phyloP scores from a whole-genome alignment of 2,113 vertebrate species.

The Microcebus murinus region DNA sequence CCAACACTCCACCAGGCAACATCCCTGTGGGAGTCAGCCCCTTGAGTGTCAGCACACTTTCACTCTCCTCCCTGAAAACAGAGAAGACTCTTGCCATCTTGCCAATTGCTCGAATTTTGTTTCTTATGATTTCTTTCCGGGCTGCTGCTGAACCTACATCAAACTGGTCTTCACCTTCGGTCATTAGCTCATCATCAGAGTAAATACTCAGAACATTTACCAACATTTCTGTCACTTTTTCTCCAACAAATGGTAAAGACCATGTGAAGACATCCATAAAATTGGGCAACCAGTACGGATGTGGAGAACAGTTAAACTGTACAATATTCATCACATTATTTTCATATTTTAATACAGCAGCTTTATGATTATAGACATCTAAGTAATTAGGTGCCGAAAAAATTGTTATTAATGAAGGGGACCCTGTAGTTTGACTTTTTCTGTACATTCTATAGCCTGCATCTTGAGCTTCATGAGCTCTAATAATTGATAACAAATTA shows the following conservation, averaged over 20 bases:
- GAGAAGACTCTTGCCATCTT: conserved; percentile 93
- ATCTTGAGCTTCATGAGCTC: conserved; percentile 99
- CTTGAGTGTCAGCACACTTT: conserved; percentile 92
- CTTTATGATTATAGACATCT: conserved; percentile 99
- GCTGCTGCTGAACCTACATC: conserved; percentile 91
- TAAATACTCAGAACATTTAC: too few species aligned
- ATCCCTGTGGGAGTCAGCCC: conserved; percentile 92
- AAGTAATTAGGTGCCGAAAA: conserved; percentile 99
- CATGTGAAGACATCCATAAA: conserved; percentile 99
- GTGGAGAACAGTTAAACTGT: conserved; percentile 99
- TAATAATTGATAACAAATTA: conserved; percentile 99
- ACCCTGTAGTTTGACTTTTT: conserved; percentile 99
- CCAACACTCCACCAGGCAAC: conserved; percentile 92
- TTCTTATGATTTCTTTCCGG: conserved; percentile 91
- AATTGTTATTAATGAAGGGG: conserved; percentile 99
- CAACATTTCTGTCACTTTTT: conserved; percentile 88
- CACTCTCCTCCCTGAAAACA: conserved; percentile 93
- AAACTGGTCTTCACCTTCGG: too few species aligned
- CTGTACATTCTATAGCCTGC: conserved; percentile 99
- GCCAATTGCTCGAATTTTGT: conserved; percentile 92
- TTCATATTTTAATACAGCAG: conserved; percentile 99
- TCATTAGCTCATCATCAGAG: too few species aligned
- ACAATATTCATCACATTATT: conserved; percentile 99
- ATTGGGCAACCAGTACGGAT: conserved; percentile 99
- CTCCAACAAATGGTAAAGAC: conserved; percentile 98